A percentile compares a stretch with the other conserved stretches of the same genome.
Evolutionary conservation across 2,888 invertebrate genomes (phyloP).

Genomic region (Leptogaster cylindrica): DNA sequence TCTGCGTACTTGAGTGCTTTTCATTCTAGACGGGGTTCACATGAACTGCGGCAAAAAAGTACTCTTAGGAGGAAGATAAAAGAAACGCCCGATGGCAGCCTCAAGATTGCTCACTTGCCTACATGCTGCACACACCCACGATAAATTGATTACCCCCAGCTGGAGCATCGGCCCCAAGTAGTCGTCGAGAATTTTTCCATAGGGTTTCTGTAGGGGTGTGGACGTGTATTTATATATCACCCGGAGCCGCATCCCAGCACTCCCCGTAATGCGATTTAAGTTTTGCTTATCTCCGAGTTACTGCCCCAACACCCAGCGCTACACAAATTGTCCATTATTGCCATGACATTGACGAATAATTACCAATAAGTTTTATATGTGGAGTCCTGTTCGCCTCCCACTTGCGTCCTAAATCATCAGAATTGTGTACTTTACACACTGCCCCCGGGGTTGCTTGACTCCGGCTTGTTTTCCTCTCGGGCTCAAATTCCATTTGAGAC

Average conservation of each 20-base stretch:
- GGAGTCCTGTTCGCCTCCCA: conserved; percentile 39
- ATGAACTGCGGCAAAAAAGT: neutral
- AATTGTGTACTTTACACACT: neutral
- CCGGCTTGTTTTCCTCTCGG: conserved; percentile 30
- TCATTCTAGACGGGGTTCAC: neutral
- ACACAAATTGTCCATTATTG: conserved; percentile 48
- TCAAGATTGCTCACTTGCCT: neutral
- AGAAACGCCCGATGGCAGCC: neutral
- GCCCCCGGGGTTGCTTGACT: neutral
- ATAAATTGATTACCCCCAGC: conserved; percentile 30
- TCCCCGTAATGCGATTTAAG: conserved; percentile 18
- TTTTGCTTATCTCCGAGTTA: conserved; percentile 31
- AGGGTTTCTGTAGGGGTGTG: conserved; percentile 1
- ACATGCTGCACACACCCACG: conserved; percentile 6
- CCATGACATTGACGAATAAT: conserved; percentile 47
- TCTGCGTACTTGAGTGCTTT: neutral
- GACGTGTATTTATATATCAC: conserved; percentile 32
- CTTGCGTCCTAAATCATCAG: conserved; percentile 29
- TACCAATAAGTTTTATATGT: conserved; percentile 45
- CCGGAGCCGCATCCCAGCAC: neutral
- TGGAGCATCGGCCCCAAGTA: neutral
- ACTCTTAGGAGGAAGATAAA: no score
- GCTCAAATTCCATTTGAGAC: conserved; percentile 41
- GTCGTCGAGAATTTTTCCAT: conserved; percentile 17
- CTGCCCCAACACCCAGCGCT: conserved; percentile 14